These are phyloP conservation scores for Coelinius sp. DNA, from an alignment of 2,888 invertebrate genomes.

Conservation along the genomic window DNA sequence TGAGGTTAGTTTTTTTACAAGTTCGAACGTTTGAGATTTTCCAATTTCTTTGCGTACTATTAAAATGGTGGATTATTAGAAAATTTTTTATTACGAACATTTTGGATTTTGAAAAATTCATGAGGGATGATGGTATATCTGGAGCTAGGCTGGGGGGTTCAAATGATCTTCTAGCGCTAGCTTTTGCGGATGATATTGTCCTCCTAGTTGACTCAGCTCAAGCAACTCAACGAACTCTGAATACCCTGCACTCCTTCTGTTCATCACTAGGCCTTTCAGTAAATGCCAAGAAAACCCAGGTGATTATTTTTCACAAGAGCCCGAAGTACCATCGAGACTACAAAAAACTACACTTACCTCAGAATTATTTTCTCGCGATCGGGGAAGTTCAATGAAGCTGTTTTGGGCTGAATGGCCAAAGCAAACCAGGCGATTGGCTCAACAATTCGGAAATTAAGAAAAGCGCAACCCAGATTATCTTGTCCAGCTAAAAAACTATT, in stretches of 20 bases:
- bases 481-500: not conserved
- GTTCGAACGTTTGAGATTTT: no score
- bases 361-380: not conserved
- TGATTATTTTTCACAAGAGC: not conserved
- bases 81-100: no score
- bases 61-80: no score
- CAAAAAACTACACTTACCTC: not conserved
- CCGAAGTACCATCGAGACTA: not conserved
- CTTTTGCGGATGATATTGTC: constrained; percentile 28
- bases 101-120: not conserved
- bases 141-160: not conserved
- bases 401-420: not conserved
- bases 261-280: not conserved
- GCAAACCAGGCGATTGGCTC: constrained; percentile 13
- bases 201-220: constrained; percentile 8
- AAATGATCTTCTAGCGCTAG: not conserved
- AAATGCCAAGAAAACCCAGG: not conserved
- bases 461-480: constrained; percentile 3
- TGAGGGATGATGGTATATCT: not conserved
- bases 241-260: constrained; percentile 11
- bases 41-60: no score
- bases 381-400: not conserved
- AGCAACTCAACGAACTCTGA: constrained; percentile 7
- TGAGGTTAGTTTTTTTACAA: no score
- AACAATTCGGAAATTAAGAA: not conserved